These are phyloP conservation scores for Drosophila quadrilineata DNA, from an alignment of 1,140 invertebrate genomes.

Conservation along the genomic window DNA sequence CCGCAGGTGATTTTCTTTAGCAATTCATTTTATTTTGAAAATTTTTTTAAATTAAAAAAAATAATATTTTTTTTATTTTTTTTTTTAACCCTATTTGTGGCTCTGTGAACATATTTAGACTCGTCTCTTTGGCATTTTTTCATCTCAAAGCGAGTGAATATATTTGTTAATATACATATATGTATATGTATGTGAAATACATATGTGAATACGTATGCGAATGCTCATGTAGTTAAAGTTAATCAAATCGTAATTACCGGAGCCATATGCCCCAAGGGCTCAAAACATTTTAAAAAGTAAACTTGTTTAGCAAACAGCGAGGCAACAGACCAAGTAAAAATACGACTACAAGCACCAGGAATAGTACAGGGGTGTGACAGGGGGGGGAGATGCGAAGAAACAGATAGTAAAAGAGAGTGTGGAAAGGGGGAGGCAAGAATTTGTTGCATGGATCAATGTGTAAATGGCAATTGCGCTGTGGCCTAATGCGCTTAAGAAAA, in stretches of 20 bases:
- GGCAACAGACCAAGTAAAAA: too few relatives aligned
- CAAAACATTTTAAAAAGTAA: slow-evolving; percentile 79
- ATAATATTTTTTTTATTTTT: too few relatives aligned
- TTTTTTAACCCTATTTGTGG: slow-evolving; percentile 49
- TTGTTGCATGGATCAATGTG: slow-evolving; percentile 16
- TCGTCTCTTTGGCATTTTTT: slow-evolving; percentile 42
- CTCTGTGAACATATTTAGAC: slow-evolving; percentile 22
- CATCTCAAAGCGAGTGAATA: slow-evolving; percentile 16
- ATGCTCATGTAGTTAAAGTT: slow-evolving; percentile 81
- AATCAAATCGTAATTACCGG: slow-evolving; percentile 81
- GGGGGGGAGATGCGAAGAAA: not conserved
- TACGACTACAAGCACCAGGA: too few relatives aligned
- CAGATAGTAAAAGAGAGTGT: not conserved
- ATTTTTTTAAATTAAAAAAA: too few relatives aligned
- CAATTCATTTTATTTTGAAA: too few relatives aligned
- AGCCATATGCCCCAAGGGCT: slow-evolving; percentile 58
- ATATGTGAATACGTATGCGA: slow-evolving; percentile 52
- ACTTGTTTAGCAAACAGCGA: slow-evolving; percentile 68
- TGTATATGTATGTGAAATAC: slow-evolving; percentile 1
- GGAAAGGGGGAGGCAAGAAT: not conserved
- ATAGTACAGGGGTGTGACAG: not conserved
- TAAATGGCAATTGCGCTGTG: slow-evolving; percentile 20
- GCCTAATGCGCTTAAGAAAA: slow-evolving; percentile 51
- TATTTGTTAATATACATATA: slow-evolving; percentile 33
- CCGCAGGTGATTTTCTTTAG: slow-evolving; percentile 70